Evolutionary conservation across 2,888 invertebrate genomes (phyloP), one percentile per base, ranked within the genome.

Genomic region (Corythucha ciliata): DNA sequence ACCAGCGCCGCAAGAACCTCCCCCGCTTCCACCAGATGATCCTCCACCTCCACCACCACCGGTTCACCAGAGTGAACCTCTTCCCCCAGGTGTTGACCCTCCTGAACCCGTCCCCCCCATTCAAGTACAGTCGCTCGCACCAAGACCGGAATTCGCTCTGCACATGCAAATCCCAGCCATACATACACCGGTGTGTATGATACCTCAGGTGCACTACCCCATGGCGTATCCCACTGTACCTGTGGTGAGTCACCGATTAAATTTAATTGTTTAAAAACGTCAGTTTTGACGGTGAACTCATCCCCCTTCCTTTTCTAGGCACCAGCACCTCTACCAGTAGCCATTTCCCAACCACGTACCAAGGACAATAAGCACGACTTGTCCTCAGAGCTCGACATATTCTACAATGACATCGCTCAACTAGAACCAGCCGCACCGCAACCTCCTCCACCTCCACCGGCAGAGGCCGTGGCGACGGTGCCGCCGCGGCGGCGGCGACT

Each of bases 361-460:
- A 5, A 27, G 24, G 10, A 21, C 7, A 16, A 29, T 7, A 22
- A 20, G 21, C 41, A 32, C 52, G 70, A 58, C 8, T 54, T 74
- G 12, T 70, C 71, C 18, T 70, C 70, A 1, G 77, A 72, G 12
- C 64, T 78, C 47, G 73, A 74, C 64, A 75, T 75, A 2, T 78
- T 78, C 65, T 78, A 78, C 64, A 76, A 71, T 4, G 77, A 78
- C 59, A 71, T 78, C 26, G 77, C 77, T 2, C 70, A 72, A 1
- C 67, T 77, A 41, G 75, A 76, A 57, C 65, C 68, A 6, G 75
- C 75, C 57, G 64, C 68, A 12, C 54, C 55, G 1, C 56, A 50
- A n/a, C 56, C 52, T 24, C 46, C 47, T 1, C 50, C 48, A 22
- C 51, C 50, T 0, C 54, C 48, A 4, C 21, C 18, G 26, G 39